Conservation (phyloP, 2,113 vertebrate species). For the Rafetus swinhoei region DNA sequence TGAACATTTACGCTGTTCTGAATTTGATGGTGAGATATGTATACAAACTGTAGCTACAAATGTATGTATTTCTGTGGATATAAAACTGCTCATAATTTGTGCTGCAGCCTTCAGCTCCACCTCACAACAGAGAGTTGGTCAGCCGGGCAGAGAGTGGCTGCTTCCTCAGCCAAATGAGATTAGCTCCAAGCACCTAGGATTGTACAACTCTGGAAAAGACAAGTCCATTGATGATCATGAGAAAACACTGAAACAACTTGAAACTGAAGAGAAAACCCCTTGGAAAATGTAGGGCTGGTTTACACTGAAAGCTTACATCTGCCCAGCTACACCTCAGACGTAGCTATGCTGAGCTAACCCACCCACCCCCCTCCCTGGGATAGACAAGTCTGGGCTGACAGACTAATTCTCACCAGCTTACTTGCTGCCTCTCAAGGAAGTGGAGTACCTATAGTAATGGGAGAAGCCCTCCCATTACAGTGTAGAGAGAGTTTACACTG, state of each 20-base stretch:
- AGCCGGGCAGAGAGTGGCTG: neutral
- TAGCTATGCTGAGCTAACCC: neutral
- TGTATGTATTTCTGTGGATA: neutral
- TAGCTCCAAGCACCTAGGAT: neutral
- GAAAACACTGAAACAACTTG: neutral
- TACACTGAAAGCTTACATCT: neutral
- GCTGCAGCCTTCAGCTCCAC: neutral
- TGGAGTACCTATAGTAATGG: too few relatives aligned
- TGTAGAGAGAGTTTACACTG: neutral
- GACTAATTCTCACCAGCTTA: too few relatives aligned
- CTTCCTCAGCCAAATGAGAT: neutral
- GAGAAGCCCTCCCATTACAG: too few relatives aligned
- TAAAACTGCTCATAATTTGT: neutral
- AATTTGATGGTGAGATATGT: neutral
- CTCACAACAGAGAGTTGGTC: neutral
- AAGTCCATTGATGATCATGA: neutral
- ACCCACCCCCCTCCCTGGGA: too few relatives aligned
- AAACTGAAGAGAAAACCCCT: neutral
- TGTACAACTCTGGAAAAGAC: neutral
- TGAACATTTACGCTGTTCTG: neutral
- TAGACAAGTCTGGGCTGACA: too few relatives aligned
- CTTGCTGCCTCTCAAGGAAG: neutral
- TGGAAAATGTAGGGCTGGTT: neutral
- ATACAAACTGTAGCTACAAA: neutral
- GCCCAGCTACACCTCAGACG: neutral